phyloP scores from a whole-genome alignment of 2,797 vertebrate species.

The Danio aesculapii region DNA sequence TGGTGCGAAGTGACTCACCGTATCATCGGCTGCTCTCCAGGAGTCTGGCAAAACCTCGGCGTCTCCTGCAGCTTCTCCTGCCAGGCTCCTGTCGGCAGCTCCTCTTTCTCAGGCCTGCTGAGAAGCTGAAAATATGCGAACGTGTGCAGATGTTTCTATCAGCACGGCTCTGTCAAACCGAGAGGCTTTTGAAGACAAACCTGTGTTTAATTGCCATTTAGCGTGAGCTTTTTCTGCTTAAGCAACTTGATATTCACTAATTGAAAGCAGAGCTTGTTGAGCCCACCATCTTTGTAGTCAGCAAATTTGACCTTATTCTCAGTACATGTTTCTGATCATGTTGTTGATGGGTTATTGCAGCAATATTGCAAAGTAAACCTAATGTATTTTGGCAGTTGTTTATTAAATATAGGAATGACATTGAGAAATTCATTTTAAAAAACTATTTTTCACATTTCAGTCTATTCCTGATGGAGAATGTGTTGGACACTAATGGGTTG shows the following conservation, averaged over 20 bases:
- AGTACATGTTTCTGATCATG: not conserved
- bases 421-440: not conserved
- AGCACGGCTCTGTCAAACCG: not conserved
- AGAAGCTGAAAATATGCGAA: conserved; percentile 24
- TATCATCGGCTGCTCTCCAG: conserved; percentile 45
- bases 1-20: conserved; percentile 26
- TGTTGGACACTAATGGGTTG: not conserved
- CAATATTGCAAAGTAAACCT: not conserved
- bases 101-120: conserved; percentile 5
- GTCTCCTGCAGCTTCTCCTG: conserved; percentile 8
- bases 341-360: not conserved
- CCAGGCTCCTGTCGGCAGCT: conserved; percentile 29
- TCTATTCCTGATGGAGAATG: not conserved
- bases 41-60: conserved; percentile 14
- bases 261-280: not conserved
- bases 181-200: conserved; percentile 28
- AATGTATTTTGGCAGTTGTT: not conserved
- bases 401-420: not conserved
- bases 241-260: not conserved
- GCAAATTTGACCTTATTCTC: not conserved
- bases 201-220: conserved; percentile 27
- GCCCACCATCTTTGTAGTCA: not conserved
- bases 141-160: conserved; percentile 38
- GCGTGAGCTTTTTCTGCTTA: not conserved
- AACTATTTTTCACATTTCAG: not conserved